Percentiles rank a stretch among this genome's conserved stretches.
phyloP scores from a whole-genome alignment of 2,888 invertebrate species.

The Acleris holmiana region DNA sequence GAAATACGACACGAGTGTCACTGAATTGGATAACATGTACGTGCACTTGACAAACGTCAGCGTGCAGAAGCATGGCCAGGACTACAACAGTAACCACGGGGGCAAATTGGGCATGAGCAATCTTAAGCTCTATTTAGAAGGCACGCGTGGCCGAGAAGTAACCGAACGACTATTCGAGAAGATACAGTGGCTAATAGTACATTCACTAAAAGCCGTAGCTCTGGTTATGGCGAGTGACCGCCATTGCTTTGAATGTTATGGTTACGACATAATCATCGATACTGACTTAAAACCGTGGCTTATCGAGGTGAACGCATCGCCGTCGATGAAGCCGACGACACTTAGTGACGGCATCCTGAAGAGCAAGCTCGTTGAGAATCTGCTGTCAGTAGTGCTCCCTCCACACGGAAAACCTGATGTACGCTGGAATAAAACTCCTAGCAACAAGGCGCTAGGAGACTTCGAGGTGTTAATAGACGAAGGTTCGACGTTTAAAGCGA shows the following conservation, averaged over 20 bases:
- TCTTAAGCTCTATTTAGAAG: constrained; percentile 93
- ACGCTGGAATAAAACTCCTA: constrained; percentile 92
- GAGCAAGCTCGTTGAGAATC: constrained; percentile 95
- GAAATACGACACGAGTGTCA: constrained; percentile 94
- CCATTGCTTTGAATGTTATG: constrained; percentile 96
- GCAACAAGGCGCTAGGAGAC: constrained; percentile 89
- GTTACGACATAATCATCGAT: constrained; percentile 97
- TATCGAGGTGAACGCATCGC: constrained; percentile 96
- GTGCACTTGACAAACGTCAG: constrained; percentile 98
- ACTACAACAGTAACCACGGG: constrained; percentile 95
- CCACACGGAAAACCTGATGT: constrained; percentile 94
- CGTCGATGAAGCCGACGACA: constrained; percentile 95
- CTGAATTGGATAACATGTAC: constrained; percentile 95
- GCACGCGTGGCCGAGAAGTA: constrained; percentile 93
- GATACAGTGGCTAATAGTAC: constrained; percentile 94
- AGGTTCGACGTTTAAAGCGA: constrained; percentile 85
- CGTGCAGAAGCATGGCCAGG: constrained; percentile 96
- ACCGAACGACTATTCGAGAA: constrained; percentile 94
- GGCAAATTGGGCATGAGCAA: constrained; percentile 97
- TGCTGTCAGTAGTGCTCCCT: constrained; percentile 94
- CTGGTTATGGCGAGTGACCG: constrained; percentile 95
- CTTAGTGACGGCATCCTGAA: constrained; percentile 96
- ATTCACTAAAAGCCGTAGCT: constrained; percentile 95
- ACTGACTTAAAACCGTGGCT: constrained; percentile 96
- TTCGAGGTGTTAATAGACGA: constrained; percentile 92